phyloP scores from a whole-genome alignment of 2,113 vertebrate species.

The Carollia perspicillata region DNA sequence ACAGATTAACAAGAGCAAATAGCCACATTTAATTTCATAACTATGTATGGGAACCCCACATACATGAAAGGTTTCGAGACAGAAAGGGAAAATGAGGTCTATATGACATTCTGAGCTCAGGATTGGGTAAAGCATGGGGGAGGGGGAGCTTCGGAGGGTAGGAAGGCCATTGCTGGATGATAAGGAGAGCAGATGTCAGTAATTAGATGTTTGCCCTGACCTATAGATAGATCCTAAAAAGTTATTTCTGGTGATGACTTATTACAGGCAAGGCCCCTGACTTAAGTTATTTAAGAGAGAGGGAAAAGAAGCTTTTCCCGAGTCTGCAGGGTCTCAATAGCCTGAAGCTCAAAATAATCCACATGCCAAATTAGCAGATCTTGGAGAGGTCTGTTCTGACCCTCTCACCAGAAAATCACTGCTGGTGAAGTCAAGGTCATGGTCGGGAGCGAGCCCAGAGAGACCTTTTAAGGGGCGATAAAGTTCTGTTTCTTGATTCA shows the following conservation, averaged over 20 bases:
- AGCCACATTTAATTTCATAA: not conserved
- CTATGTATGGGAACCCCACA: not conserved
- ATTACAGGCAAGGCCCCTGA: not conserved
- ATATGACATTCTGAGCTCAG: not conserved
- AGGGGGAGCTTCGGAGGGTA: not conserved
- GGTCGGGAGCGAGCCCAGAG: rapidly evolving
- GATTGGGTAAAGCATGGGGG: not conserved
- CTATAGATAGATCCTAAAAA: not conserved
- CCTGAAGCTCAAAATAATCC: not conserved
- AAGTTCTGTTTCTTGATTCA: not conserved
- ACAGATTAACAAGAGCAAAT: not conserved
- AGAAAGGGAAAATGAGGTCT: not conserved
- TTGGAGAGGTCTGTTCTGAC: not conserved
- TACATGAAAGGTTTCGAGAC: not conserved
- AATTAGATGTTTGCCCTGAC: not conserved
- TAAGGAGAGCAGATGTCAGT: not conserved
- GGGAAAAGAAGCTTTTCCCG: not conserved
- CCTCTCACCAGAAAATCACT: not conserved
- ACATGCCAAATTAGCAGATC: no score
- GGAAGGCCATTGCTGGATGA: no score
- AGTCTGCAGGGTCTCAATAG: not conserved
- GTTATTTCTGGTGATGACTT: not conserved
- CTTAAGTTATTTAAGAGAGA: not conserved
- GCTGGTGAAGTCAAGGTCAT: not conserved
- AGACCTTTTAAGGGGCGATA: not conserved